Evolutionary conservation across 35 echinoderm and acorn worm species (phyloP), one percentile per base, ranked within the genome.

Genomic region (Ophioderma brevispina): DNA sequence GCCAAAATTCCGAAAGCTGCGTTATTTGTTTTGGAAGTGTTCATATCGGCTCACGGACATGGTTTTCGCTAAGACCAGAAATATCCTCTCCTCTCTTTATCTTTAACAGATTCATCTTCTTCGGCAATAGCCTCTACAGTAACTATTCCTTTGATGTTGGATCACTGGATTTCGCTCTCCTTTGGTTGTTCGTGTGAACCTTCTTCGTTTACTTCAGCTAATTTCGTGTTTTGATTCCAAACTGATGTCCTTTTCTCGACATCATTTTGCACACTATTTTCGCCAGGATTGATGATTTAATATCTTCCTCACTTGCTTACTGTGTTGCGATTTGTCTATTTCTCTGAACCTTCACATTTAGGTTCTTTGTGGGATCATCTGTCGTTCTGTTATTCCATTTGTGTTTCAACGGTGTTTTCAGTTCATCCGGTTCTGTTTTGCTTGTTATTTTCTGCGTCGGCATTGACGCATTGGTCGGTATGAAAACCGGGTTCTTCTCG

Each of bases 1-100:
- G 93, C 32, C 34, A 93, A 39, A 18, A 84, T 34, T 55, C 88
- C 76, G 23, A 77, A 30, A 14, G 91, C 92, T 25, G 87, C 56
- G 49, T 91, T 77, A 31, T 91, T 92, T 78, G 80, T n/a, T 78
- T 38, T 87, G n/a, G 25, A 82, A 77, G 17, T 78, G 75, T 46
- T 55, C 89, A 55, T 89, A 36, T 70, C n/a, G 35, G 32, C 28
- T 64, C 28, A 11, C 39, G 56, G 32, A 88, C 41, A 33, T 35
- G 59, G 49, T 80, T 79, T 28, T 86, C 81, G 0, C 25, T 36
- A 19, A 28, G 18, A 76, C 18, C 8, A 49, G 39, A 23, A 0
- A 18, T 63, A 36, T 90, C 49, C 1, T 85, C 64, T 35, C 14
- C 31, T 14, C 19, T 5, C 52, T 39, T 55, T 81, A 64, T 92